Conservation (phyloP, 2,888 invertebrate species). For the Drosophila niveifrons region DNA sequence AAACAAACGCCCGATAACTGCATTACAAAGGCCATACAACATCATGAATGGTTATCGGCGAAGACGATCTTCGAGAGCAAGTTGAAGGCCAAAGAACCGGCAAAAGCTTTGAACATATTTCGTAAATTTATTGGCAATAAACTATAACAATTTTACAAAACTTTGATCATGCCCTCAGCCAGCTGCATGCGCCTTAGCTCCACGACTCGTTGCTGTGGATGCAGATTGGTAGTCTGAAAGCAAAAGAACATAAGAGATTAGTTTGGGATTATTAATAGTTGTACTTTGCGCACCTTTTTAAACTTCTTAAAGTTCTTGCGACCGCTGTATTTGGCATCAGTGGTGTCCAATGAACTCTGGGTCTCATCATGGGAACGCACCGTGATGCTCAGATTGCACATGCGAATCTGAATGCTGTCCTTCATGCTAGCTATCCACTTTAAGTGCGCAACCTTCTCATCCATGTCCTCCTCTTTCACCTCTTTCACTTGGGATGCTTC, state of each 20-base stretch:
- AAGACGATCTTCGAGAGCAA: conserved; percentile 78
- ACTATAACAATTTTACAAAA: conserved; percentile 63
- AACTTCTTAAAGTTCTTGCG: conserved; percentile 83
- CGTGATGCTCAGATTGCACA: conserved; percentile 62
- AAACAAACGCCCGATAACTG: conserved; percentile 55
- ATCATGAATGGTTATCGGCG: conserved; percentile 81
- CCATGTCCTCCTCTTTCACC: conserved; percentile 36
- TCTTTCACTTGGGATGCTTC: conserved; percentile 20
- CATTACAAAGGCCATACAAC: conserved; percentile 71
- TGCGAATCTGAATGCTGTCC: conserved; percentile 76
- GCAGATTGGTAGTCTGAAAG: conserved; percentile 68
- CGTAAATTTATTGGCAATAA: conserved; percentile 81
- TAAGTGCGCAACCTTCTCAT: conserved; percentile 46
- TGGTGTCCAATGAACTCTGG: conserved; percentile 24
- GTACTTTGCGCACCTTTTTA: conserved; percentile 73
- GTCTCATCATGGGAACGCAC: conserved; percentile 31
- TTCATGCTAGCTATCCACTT: conserved; percentile 78
- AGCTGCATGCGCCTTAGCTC: conserved; percentile 56
- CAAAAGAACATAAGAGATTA: background rate
- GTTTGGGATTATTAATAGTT: background rate
- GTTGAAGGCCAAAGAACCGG: conserved; percentile 66
- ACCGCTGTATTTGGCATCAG: conserved; percentile 33
- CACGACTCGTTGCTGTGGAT: conserved; percentile 68
- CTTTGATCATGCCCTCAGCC: conserved; percentile 58
- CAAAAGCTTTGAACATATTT: conserved; percentile 80